Evolutionary conservation across 2,888 invertebrate genomes (phyloP).

Genomic region (Encarsia formosa): DNA sequence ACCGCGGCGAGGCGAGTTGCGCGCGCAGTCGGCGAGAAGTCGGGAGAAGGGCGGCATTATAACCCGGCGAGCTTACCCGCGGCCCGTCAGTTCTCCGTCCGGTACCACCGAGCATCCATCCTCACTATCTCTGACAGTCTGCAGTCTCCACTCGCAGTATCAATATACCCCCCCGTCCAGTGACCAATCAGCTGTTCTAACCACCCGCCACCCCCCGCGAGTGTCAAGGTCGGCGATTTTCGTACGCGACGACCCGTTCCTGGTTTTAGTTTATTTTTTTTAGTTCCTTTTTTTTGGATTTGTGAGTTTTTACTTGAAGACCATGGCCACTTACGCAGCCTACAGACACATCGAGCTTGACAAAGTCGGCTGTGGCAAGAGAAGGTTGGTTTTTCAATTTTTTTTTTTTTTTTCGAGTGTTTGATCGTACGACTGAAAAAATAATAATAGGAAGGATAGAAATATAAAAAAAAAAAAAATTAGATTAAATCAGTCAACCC

Average conservation of each 20-base stretch:
- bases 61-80: conserved; percentile 23
- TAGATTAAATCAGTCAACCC: too few species aligned
- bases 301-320: conserved; percentile 29
- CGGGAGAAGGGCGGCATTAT: conserved; percentile 20
- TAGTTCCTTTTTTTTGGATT: too few species aligned
- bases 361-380: conserved; percentile 90
- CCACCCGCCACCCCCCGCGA: background rate
- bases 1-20: background rate
- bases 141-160: too few species aligned
- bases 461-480: too few species aligned
- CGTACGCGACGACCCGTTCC: too few species aligned
- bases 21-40: background rate
- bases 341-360: conserved; percentile 92
- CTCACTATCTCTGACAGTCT: too few species aligned
- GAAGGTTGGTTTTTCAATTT: conserved; percentile 80
- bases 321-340: conserved; percentile 87
- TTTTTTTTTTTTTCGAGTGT: too few species aligned
- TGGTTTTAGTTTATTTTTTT: conserved; percentile 2
- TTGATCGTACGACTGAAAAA: too few species aligned
- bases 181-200: conserved; percentile 9
- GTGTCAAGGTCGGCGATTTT: background rate
- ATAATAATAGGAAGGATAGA: too few species aligned
- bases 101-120: conserved; percentile 20
- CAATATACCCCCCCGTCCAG: background rate
- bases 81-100: conserved; percentile 22